These are phyloP conservation scores for Anarsia innoxiella DNA, from an alignment of 2,888 invertebrate species.

Conservation along the genomic window DNA sequence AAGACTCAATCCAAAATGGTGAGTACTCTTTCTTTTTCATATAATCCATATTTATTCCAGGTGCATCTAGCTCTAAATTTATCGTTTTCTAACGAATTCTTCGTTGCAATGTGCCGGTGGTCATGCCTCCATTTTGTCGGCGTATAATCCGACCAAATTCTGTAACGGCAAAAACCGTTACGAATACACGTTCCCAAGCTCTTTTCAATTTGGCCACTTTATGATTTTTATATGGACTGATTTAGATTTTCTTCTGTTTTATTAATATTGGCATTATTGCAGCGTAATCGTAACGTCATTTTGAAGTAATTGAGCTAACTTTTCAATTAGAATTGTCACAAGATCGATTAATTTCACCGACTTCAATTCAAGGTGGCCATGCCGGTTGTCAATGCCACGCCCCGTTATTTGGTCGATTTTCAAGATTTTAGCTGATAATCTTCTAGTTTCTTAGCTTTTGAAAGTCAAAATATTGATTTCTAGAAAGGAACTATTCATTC, in stretches of 20 bases:
- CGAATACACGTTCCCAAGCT: conserved; percentile 16
- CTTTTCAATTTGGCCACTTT: conserved; percentile 13
- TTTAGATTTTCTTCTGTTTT: conserved; percentile 20
- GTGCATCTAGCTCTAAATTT: conserved; percentile 1
- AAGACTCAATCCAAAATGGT: conserved; percentile 70
- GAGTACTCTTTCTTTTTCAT: conserved; percentile 34
- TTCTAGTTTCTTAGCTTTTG: not conserved
- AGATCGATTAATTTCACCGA: no score
- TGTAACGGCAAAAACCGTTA: conserved; percentile 21
- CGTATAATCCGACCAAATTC: conserved; percentile 26
- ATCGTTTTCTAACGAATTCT: conserved; percentile 17
- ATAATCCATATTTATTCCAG: conserved; percentile 3
- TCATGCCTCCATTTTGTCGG: conserved; percentile 65
- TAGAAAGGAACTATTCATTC: no score
- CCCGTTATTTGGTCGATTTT: conserved; percentile 16
- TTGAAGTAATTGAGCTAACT: no score
- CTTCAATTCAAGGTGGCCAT: conserved; percentile 31
- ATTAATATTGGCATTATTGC: no score
- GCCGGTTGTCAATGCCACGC: conserved; percentile 31
- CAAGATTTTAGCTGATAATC: not conserved
- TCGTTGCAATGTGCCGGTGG: conserved; percentile 34
- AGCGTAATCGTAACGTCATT: no score
- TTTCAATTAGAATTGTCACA: no score
- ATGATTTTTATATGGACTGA: not conserved
- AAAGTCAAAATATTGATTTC: no score